Base-by-base conservation (phyloP, 2,888 invertebrate genomes). In the Teinopalpus imperialis region DNA sequence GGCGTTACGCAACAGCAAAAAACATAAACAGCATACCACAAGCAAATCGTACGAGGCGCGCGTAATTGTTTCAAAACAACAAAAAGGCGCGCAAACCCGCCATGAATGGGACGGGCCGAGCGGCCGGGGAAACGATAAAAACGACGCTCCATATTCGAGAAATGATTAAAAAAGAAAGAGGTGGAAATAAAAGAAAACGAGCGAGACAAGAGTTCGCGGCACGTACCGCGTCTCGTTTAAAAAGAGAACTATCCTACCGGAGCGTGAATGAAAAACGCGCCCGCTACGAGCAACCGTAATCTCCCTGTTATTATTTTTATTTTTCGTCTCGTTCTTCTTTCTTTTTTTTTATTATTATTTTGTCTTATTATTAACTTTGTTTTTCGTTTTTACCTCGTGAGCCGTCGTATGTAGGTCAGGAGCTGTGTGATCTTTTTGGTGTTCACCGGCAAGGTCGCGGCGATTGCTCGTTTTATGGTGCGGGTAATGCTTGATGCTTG, bases 181-280 rank as follows among this genome's bases (percentile, higher is more conserved):
- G 13, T 30, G 45, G 42, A 54, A 73, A 74, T 72, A 66, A 75
- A 81, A 81, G 74, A 76, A 80, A 82, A 70, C 69, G 69, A 69
- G 55, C 57, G 59, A 69, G 64, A 62, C 56, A 54, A 56, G 60
- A 71, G 73, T 69, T 71, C 70, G 71, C 73, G 78, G 82, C 86
- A 86, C 85, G 86, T 83, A 81, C 78, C 71, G 70, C 59, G 71
- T 68, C 65, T 54, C 59, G 58, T 75, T 80, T 82, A 87, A 88
- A 87, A 87, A 86, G 82, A 87, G 74, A 85, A 88, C 86, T 87
- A 87, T 87, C 76, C 69, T 60, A 69, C 53, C 75, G 64, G 67
- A 80, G 88, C 87, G 87, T 87, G 87, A 88, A 87, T 88, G 88
- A 83, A 83, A 82, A 83, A 81, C 79, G 75, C 77, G 68, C 61